Base-by-base conservation (phyloP, 2,888 invertebrate species). In the Drosophila mayaguana region DNA sequence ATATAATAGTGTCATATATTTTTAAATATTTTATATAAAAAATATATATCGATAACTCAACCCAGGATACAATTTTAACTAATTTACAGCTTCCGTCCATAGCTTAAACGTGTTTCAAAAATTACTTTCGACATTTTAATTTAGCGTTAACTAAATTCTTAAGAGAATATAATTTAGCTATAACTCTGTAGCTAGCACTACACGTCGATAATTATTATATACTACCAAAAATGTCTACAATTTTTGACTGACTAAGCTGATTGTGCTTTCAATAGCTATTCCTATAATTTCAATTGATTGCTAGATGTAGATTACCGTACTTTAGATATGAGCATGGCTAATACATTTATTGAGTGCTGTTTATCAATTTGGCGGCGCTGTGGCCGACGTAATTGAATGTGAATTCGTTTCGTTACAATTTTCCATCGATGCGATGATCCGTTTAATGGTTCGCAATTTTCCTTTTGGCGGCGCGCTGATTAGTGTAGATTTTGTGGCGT, bases 401-500 rank as follows among this genome's bases (percentile, higher is more conserved):
- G n/a, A 46, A 73, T 67, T 46, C 57, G 50, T 57, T 67, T 61
- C 45, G 28, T 18, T 53, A 43, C 69, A 69, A 53, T 28, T 76
- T 69, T 22, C 25, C 57, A 75, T 43, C 64, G 80, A 28, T 66
- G 63, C 57, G 50, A 65, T 71, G 76, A 54, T 14, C 48, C 71
- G 53, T 54, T 63, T 63, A 75, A 77, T 77, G 76, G 22, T 38
- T 32, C 36, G 25, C 63, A 73, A 63, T 75, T 75, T 78, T 63
- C 36, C 72, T 63, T 70, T 71, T 76, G 70, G 59, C 42, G 63
- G 53, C 57, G 42, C 60, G 59, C 63, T 72, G 80, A 75, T 77
- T 77, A 71, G 77, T 50, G 28, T 16, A 32, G n/a, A 25, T 34
- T 25, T 25, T 28, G 45, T 86, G 83, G 83, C 81, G 69, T 88